These are phyloP conservation scores for Platycercus adscitus DNA, from an alignment of 2,113 vertebrate genomes.

Conservation along the genomic window DNA sequence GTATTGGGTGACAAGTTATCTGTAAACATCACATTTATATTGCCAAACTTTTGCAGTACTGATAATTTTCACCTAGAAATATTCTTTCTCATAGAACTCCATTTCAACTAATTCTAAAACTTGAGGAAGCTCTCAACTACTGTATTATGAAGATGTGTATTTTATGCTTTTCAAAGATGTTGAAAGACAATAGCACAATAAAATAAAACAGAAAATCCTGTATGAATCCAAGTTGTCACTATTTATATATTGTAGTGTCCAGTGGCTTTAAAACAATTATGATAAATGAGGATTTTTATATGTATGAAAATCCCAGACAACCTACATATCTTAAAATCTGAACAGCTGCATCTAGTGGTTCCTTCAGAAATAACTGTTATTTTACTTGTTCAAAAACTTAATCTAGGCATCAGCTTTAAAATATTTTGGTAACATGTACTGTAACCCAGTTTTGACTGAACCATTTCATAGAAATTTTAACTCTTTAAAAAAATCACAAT, in stretches of 20 bases:
- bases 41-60: background rate
- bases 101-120: background rate
- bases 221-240: background rate
- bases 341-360: background rate
- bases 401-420: background rate
- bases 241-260: background rate
- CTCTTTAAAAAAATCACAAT: background rate
- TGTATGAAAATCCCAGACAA: background rate
- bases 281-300: background rate
- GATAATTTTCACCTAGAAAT: background rate
- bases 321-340: background rate
- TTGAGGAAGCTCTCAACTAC: background rate
- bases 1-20: background rate
- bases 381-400: background rate
- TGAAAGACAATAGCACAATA: background rate
- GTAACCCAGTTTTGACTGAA: background rate
- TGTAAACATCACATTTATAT: background rate
- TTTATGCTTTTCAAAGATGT: background rate
- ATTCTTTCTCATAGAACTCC: background rate
- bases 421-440: background rate
- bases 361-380: background rate
- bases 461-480: background rate
- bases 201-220: background rate
- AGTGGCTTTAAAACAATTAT: background rate
- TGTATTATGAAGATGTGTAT: background rate